Conservation (phyloP, 92 coral and sea anemone species). For the Parazoanthus atlanticus region DNA sequence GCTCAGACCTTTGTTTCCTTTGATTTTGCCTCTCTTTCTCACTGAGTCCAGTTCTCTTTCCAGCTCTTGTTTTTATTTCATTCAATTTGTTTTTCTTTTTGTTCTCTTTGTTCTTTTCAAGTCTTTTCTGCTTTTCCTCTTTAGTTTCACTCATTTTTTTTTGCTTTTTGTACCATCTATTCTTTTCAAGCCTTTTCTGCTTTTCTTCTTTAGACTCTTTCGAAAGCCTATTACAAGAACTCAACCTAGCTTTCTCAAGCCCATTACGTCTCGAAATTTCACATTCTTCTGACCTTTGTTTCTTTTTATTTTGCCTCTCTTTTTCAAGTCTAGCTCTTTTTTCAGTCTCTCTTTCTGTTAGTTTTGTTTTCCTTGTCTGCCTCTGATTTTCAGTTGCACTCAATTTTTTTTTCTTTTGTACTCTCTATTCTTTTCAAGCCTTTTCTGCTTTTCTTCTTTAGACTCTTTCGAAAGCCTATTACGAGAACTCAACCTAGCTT, state of each 20-base stretch:
- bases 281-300: slow-evolving; percentile 8
- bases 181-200: too few species aligned
- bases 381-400: neutral
- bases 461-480: neutral
- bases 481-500: neutral
- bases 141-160: neutral
- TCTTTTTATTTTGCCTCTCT: slow-evolving; percentile 5
- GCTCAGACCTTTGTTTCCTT: too few species aligned
- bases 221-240: neutral
- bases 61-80: too few species aligned
- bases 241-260: slow-evolving; percentile 4
- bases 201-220: neutral
- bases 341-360: slow-evolving; percentile 5
- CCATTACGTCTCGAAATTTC: neutral
- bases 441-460: too few species aligned
- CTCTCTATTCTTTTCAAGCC: slow-evolving; percentile 7
- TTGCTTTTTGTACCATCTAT: neutral
- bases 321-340: slow-evolving; percentile 5
- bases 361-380: neutral
- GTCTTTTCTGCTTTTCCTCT: too few species aligned
- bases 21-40: too few species aligned
- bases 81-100: too few species aligned
- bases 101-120: too few species aligned
- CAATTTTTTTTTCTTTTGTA: slow-evolving; percentile 7
- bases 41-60: too few species aligned